Evolutionary conservation across 2,113 vertebrate genomes (phyloP), one percentile per base, ranked within the genome.

Genomic region (Coregonus clupeaformis): DNA sequence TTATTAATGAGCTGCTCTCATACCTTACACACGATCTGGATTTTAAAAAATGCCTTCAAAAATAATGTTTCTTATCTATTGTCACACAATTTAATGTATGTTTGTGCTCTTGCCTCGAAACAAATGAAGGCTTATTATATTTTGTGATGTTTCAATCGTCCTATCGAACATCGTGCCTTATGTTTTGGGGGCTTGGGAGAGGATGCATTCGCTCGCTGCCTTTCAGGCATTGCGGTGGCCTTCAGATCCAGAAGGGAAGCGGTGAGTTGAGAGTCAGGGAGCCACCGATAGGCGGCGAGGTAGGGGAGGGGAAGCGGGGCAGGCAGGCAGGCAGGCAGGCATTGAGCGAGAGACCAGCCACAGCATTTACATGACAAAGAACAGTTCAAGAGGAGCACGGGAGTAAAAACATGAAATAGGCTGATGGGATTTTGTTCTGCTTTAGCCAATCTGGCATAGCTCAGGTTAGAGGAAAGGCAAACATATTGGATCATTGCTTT

Each of bases 321-420:
- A 73, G 30, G n/a, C 18, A 68, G 49, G 66, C 45, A 83, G 57
- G 25, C 66, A 73, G 30, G n/a, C 18, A 68, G 79, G 73, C 69
- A 74, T 65, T 49, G 22, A 32, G 52, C 9, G 67, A 85, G 65
- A 74, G n/a, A 59, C 68, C 66, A 81, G 71, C 79, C 69, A 55
- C 63, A 65, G 74, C 63, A 90, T 92, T 90, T 27, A 66, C 47
- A 91, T 89, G 83, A 92, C 88, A 91, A 90, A 90, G 87, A 87
- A 60, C 72, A 27, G 72, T 57, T 73, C 72, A 70, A 84, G 80
- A 27, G 75, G 74, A 75, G 73, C 74, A 71, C 72, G 73, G 55
- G 68, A 52, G 68, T 66, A 67, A 60, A 24, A 25, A 67, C 30
- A 27, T 25, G 65, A 32, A 30, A 29, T 67, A 0, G 24, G 12